These are phyloP conservation scores for Micropoecilia bifurca DNA, from an alignment of 2,797 vertebrate species.

Conservation along the genomic window DNA sequence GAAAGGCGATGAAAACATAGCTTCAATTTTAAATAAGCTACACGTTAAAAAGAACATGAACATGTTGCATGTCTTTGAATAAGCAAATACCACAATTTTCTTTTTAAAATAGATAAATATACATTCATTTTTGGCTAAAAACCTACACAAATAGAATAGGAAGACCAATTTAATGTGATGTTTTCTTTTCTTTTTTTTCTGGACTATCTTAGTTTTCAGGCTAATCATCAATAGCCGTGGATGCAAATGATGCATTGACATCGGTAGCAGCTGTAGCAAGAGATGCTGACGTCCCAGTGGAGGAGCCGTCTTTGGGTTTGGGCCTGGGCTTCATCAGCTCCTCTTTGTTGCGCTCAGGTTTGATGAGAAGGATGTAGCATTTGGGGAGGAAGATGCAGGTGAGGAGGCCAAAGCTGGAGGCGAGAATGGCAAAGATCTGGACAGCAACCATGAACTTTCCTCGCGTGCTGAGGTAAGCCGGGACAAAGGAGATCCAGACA, in stretches of 20 bases:
- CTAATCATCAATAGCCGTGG: conserved; percentile 77
- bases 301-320: conserved; percentile 72
- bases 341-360: conserved; percentile 85
- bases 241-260: conserved; percentile 70
- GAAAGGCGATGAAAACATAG: conserved; percentile 20
- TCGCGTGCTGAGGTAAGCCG: conserved; percentile 88
- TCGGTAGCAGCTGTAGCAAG: conserved; percentile 76
- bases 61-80: background rate
- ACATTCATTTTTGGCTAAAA: background rate
- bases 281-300: conserved; percentile 82
- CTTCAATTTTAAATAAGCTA: conserved; percentile 12
- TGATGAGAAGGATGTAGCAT: conserved; percentile 87
- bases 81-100: background rate
- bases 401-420: conserved; percentile 88
- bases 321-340: conserved; percentile 79
- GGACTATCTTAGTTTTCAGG: conserved; percentile 12
- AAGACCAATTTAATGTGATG: background rate
- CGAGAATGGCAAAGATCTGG: conserved; percentile 90
- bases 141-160: background rate
- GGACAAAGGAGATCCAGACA: conserved; percentile 90
- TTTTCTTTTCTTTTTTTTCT: background rate
- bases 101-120: background rate
- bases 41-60: conserved; percentile 1
- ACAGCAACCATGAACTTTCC: conserved; percentile 92
- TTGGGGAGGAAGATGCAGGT: conserved; percentile 89